Evolutionary conservation across 1,140 invertebrate species (phyloP).

Genomic region (Heliconius eleuchia): DNA sequence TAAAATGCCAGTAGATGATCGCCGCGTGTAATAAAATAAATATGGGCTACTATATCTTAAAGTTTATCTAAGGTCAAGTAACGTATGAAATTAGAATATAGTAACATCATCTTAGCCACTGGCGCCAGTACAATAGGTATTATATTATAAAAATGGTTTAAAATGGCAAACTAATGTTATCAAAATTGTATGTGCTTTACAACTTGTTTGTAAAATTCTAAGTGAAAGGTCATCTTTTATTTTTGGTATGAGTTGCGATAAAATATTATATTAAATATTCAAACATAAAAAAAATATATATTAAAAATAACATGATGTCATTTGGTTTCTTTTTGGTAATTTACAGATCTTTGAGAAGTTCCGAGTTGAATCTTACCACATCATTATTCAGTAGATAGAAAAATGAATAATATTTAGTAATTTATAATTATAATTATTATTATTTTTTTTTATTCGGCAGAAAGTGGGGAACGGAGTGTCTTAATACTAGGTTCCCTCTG

Average conservation of each 20-base stretch:
- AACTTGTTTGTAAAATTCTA: conserved; percentile 17
- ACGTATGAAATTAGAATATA: conserved; percentile 66
- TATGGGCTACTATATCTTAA: conserved; percentile 53
- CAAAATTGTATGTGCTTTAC: not conserved
- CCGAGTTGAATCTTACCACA: not conserved
- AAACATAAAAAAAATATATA: not conserved
- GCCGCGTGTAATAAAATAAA: conserved; percentile 58
- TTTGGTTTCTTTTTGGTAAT: not conserved
- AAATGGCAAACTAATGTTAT: conserved; percentile 17
- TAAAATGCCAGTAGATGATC: conserved; percentile 47
- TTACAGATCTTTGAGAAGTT: not conserved
- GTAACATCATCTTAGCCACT: conserved; percentile 48
- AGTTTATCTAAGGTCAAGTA: conserved; percentile 72
- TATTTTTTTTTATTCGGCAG: no score
- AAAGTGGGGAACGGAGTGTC: no score
- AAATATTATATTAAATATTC: not conserved
- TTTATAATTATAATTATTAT: not conserved
- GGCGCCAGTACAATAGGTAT: conserved; percentile 54
- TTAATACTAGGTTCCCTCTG: no score
- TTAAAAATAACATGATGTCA: not conserved
- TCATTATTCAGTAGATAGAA: not conserved
- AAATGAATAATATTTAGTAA: not conserved
- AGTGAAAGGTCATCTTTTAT: conserved; percentile 3
- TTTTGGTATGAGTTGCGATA: not conserved
- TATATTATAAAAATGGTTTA: conserved; percentile 12